These are phyloP conservation scores for Luperina testacea DNA, from an alignment of 2,888 invertebrate genomes.

Conservation along the genomic window DNA sequence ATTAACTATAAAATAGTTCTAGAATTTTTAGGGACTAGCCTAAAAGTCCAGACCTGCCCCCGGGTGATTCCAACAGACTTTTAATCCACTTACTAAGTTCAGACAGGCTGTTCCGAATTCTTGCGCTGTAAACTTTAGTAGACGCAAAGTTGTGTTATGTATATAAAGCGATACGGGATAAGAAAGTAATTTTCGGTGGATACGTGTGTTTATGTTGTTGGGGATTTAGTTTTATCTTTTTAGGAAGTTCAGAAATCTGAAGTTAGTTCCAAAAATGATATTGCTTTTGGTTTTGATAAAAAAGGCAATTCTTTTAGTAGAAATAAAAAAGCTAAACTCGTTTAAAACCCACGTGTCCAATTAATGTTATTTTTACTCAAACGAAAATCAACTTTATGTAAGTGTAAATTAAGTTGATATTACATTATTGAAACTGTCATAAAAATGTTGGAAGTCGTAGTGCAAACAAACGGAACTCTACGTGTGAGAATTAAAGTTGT, in stretches of 20 bases:
- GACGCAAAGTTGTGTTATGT: conserved; percentile 50
- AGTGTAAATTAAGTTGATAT: neutral
- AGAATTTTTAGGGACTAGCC: conserved; percentile 26
- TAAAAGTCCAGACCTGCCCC: conserved; percentile 35
- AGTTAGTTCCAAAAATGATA: neutral
- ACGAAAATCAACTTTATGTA: neutral
- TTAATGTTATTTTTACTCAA: neutral
- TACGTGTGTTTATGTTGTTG: conserved; percentile 19
- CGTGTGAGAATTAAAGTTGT: neutral
- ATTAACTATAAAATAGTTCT: conserved; percentile 31
- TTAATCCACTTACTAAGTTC: conserved; percentile 61
- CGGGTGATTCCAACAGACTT: conserved; percentile 52
- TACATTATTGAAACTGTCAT: neutral
- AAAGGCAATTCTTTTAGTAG: neutral
- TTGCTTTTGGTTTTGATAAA: neutral
- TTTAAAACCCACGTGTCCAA: neutral
- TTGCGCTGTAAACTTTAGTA: conserved; percentile 39
- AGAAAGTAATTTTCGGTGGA: conserved; percentile 41
- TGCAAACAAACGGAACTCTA: neutral
- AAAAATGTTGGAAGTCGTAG: neutral
- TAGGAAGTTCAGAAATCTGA: no score
- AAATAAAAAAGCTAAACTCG: neutral
- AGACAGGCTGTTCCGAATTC: conserved; percentile 43
- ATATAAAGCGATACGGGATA: conserved; percentile 54
- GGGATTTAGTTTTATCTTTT: conserved; percentile 6